Percentiles rank a stretch among this genome's conserved stretches.
phyloP scores from a whole-genome alignment of 2,888 invertebrate genomes.

The Conchocele bisecta region DNA sequence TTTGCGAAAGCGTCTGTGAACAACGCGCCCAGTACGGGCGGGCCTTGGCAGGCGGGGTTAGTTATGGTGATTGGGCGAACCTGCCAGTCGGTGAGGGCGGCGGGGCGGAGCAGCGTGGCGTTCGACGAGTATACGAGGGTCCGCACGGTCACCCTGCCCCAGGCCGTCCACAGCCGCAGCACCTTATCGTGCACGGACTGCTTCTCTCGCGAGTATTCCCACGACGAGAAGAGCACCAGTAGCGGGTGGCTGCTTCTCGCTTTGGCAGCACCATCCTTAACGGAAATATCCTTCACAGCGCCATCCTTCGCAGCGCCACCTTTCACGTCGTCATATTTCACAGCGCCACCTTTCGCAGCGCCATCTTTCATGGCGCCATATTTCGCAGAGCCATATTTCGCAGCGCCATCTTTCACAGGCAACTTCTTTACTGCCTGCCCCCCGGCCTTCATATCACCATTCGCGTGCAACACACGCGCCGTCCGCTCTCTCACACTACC shows the following conservation, averaged over 20 bases:
- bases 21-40: conserved; percentile 18
- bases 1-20: conserved; percentile 9
- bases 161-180: conserved; percentile 18
- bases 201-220: conserved; percentile 12
- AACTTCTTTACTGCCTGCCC: no score
- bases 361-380: no score
- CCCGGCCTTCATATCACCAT: no score
- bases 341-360: no score
- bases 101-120: background rate
- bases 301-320: no score
- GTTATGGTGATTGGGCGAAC: background rate
- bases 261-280: no score
- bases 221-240: conserved; percentile 35
- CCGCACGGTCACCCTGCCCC: conserved; percentile 9
- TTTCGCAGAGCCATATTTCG: no score
- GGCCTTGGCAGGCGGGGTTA: conserved; percentile 16
- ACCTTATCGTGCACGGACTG: conserved; percentile 3
- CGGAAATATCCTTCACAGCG: no score
- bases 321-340: no score
- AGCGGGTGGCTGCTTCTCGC: conserved; percentile 14
- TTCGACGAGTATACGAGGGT: conserved; percentile 17
- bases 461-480: no score
- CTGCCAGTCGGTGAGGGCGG: conserved; percentile 12
- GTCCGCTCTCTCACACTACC: no score
- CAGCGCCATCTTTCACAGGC: no score